Base-by-base conservation (phyloP, 1,140 invertebrate genomes). In the Brachionus plicatilis region DNA sequence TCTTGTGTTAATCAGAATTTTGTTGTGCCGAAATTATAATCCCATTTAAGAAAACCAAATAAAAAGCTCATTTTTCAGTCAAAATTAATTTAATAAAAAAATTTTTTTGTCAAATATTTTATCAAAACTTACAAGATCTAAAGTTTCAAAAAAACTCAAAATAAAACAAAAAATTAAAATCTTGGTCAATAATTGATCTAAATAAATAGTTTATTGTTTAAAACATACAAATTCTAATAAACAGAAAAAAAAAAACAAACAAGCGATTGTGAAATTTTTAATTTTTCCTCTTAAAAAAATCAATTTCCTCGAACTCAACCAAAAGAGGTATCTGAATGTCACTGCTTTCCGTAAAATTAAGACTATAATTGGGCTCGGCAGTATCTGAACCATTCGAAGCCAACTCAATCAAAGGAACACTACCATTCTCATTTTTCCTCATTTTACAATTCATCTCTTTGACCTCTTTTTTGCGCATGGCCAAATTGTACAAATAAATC, bases 401-500 rank as follows among this genome's bases (percentile, higher is more conserved):
- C 12, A 76, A 14, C 1, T 76, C 43, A 33, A 82, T 68, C 17
- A 82, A 82, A 20, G 53, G 79, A 20, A 65, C 33, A 60, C 60
- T 45, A 17, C 14, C n/a, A 29, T 80, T 41, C 14, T 3, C 17
- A 37, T 29, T 17, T 29, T 65, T 60, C 20, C 29, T 80, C 29
- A 50, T 56, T 33, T 27, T 56, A n/a, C 14, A 8, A 65, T 60
- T 82, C 27, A 47, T 47, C 4, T 76, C 43, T 27, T 65, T 68
- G 0, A 41, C 37, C n/a, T 82, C 53, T 82, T 82, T 82, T 68
- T 65, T 60, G 9, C 66, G 79, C 33, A 68, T 65, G 9, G 79
- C 79, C 79, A 82, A 82, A 68, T 82, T 82, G 20, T 45, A 68
- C 33, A 82, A 37, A 68, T 82, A 82, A 65, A 82, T 65, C 14